Evolutionary conservation across 2,888 invertebrate genomes (phyloP), one percentile per base, ranked within the genome.

Genomic region (Phorcus lineatus): DNA sequence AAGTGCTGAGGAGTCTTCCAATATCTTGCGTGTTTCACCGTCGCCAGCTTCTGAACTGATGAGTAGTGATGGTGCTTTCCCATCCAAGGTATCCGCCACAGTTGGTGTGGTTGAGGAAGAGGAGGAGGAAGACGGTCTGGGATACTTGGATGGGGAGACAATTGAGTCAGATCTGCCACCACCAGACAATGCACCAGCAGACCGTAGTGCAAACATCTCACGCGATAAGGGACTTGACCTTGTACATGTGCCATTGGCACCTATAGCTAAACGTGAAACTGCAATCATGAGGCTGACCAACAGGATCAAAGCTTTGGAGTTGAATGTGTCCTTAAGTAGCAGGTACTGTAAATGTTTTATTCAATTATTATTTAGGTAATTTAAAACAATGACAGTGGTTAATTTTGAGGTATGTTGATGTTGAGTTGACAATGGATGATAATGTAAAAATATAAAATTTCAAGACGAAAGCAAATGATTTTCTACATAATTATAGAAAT

Each of bases 261-360:
- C 81, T 9, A 80, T 36, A 24, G 80, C 80, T 57, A 90, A 90
- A 81, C 82, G 90, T 62, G 92, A 92, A 80, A 88, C 90, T 0
- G 90, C 91, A 24, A 91, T 99, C 92, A 95, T 99, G 91, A 95
- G 99, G 86, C 95, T 99, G 81, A 97, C 97, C 81, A 99, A 99
- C 81, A 95, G 98, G 91, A 97, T 99, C 80, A 98, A 98, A 96
- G 96, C 97, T 77, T 94, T 99, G 87, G 99, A 99, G 94, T 95
- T 97, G 87, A 99, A 99, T 94, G 97, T 99, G 96, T 98, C 98
- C 17, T 94, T 99, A 57, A 98, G 98, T 86, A 97, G 97, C 82
- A 98, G 98, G 93, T 92, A 78, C 13, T 77, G 31, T 19, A 47
- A 9, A 47, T 47, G 47, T 47, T 47, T 13, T 47, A 11, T 47